Percentiles rank a stretch among this genome's conserved stretches.
phyloP scores from a whole-genome alignment of 2,888 invertebrate species.

The Drosophila diplacantha region DNA sequence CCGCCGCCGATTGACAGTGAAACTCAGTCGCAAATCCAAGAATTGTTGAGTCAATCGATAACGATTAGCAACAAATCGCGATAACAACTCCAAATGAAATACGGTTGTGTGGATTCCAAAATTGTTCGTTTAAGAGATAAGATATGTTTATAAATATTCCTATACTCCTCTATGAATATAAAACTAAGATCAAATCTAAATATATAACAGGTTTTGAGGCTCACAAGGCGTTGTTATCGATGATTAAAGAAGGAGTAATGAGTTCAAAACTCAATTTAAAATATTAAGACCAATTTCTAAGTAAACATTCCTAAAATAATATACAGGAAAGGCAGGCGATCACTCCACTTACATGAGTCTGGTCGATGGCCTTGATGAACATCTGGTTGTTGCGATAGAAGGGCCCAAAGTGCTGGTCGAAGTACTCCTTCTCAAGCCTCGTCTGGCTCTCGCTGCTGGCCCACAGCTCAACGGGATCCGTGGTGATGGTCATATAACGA shows the following conservation, averaged over 20 bases:
- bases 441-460: conserved; percentile 89
- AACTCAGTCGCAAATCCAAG: background rate
- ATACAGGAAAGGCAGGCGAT: background rate
- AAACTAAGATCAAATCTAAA: background rate
- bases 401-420: conserved; percentile 90
- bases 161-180: background rate
- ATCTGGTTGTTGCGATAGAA: conserved; percentile 94
- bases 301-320: background rate
- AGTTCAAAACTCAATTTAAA: background rate
- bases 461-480: conserved; percentile 96
- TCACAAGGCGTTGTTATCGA: rapidly evolving
- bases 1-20: background rate
- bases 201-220: background rate
- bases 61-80: background rate
- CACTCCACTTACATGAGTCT: conserved; percentile 78
- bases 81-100: background rate
- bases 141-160: background rate
- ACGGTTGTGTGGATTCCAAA: too few species aligned
- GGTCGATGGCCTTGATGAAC: conserved; percentile 84
- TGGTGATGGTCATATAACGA: conserved; percentile 83
- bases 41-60: conserved; percentile 4
- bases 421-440: conserved; percentile 90
- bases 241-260: background rate
- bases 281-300: background rate
- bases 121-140: background rate